Percentiles rank a stretch among this genome's conserved stretches.
These are phyloP conservation scores for Cantharis rustica DNA, from an alignment of 2,888 invertebrate species.

Conservation along the genomic window DNA sequence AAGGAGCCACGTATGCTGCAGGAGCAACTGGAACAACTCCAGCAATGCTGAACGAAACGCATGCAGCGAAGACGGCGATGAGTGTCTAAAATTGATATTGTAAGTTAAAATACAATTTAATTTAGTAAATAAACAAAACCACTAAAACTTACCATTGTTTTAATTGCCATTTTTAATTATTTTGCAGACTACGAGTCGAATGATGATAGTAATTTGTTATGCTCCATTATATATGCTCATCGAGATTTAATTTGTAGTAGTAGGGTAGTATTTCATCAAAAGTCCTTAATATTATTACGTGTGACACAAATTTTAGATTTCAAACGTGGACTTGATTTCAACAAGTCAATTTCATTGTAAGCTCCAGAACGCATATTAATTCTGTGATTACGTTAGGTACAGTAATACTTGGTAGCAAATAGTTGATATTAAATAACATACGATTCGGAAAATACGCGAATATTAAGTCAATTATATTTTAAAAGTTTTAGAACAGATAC, in stretches of 20 bases:
- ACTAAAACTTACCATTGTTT: conserved; percentile 28
- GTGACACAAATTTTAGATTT: neutral
- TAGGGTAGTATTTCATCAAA: neutral
- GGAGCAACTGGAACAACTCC: conserved; percentile 47
- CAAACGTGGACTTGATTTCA: neutral
- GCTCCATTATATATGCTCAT: neutral
- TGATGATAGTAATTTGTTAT: neutral
- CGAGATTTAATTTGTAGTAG: neutral
- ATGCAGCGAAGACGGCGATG: conserved; percentile 21
- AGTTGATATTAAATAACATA: neutral
- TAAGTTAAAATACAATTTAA: neutral
- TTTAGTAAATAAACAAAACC: neutral
- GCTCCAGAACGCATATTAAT: neutral
- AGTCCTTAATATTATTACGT: neutral
- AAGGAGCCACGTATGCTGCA: conserved; percentile 69
- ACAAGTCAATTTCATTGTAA: neutral
- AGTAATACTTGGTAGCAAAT: neutral
- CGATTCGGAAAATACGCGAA: neutral
- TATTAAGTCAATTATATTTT: neutral
- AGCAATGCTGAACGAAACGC: conserved; percentile 42
- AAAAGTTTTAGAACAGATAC: neutral
- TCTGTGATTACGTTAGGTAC: neutral
- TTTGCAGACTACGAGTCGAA: neutral
- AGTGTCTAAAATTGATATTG: conserved; percentile 11
- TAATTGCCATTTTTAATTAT: conserved; percentile 30